Percentiles rank a stretch among this genome's conserved stretches.
phyloP scores from a whole-genome alignment of 2,888 invertebrate species.

The Clitarchus hookeri region DNA sequence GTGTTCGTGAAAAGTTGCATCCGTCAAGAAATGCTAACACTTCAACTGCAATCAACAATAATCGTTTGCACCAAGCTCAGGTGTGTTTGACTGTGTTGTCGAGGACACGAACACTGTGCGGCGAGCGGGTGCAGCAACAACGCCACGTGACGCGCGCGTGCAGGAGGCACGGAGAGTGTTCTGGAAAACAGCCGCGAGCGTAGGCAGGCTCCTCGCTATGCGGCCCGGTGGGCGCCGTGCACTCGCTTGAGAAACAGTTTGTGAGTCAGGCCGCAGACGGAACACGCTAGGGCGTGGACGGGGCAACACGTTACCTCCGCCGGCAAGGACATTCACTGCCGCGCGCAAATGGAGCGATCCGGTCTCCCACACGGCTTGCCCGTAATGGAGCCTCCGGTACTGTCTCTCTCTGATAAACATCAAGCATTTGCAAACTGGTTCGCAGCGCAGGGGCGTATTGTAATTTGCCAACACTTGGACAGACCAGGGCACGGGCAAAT shows the following conservation, averaged over 20 bases:
- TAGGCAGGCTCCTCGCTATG: too few relatives aligned
- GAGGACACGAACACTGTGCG: too few relatives aligned
- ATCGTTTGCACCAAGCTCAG: too few relatives aligned
- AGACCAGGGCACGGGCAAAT: too few relatives aligned
- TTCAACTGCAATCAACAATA: too few relatives aligned
- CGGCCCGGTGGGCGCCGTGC: neutral
- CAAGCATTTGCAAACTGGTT: neutral
- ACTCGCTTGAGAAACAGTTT: neutral
- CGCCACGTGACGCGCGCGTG: neutral
- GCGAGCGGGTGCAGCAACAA: too few relatives aligned
- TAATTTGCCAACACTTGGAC: too few relatives aligned
- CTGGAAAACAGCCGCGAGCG: neutral
- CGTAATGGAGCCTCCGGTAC: neutral
- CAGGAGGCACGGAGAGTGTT: neutral
- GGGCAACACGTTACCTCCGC: neutral
- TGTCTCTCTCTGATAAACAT: neutral
- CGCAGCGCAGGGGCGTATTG: neutral
- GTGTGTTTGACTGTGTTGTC: too few relatives aligned
- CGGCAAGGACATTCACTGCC: conserved; percentile 7
- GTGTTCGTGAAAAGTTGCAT: too few relatives aligned
- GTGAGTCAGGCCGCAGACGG: neutral
- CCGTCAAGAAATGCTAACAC: too few relatives aligned
- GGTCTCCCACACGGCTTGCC: neutral
- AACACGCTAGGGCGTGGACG: neutral
- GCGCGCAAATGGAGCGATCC: neutral